A percentile compares a stretch with the other conserved stretches of the same genome.
Conservation (phyloP, 2,113 vertebrate species). For the Vombatus ursinus region DNA sequence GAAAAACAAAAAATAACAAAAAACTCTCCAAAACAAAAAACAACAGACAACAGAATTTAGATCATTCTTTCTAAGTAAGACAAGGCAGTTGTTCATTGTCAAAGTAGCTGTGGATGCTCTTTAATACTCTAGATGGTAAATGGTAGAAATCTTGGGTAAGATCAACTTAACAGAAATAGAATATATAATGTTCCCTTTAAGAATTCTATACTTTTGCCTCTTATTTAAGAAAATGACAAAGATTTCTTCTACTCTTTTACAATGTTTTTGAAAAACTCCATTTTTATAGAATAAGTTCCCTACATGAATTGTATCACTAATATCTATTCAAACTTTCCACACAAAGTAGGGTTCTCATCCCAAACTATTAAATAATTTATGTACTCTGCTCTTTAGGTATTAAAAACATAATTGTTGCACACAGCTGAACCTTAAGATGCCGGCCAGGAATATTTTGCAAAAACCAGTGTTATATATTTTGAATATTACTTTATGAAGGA, state of each 20-base stretch:
- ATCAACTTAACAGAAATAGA: conserved; percentile 1
- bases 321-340: conserved; percentile 40
- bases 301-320: not conserved
- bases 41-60: not conserved
- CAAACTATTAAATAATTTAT: not conserved
- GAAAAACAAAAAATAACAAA: not conserved
- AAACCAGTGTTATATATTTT: conserved; percentile 50
- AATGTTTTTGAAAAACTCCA: not conserved
- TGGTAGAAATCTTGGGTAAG: not conserved
- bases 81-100: not conserved
- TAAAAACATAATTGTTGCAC: conserved; percentile 1
- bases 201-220: conserved; percentile 31
- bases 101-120: not conserved
- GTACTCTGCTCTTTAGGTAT: not conserved
- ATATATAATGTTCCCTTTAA: conserved; percentile 38
- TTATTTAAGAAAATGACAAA: conserved; percentile 46
- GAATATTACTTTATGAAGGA: conserved; percentile 64
- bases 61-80: not conserved
- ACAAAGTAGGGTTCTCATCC: not conserved
- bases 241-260: not conserved
- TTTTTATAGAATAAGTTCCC: conserved; percentile 35
- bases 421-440: conserved; percentile 53
- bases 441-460: conserved; percentile 8
- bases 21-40: no score
- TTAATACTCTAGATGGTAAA: not conserved